Percentiles rank a stretch among this genome's conserved stretches.
These are phyloP conservation scores for Stercorarius parasiticus DNA, from an alignment of 2,113 vertebrate genomes.

Conservation along the genomic window DNA sequence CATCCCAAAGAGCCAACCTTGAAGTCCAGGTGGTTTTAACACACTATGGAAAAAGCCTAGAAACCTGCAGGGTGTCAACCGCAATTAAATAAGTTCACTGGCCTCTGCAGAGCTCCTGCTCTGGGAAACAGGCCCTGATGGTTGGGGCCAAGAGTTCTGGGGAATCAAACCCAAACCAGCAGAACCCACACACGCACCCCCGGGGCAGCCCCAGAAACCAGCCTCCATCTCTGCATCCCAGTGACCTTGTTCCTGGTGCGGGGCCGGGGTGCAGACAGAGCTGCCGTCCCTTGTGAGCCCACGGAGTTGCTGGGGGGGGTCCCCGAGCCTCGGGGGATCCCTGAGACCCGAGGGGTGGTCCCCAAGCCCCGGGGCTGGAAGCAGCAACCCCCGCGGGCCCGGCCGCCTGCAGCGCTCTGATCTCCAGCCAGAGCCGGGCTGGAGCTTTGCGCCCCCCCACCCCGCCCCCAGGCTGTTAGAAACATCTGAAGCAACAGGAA, in stretches of 20 bases:
- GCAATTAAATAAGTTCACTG: fast-evolving
- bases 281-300: fast-evolving
- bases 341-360: too few species aligned
- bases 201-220: background rate
- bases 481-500: background rate
- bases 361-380: background rate
- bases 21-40: background rate
- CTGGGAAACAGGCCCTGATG: fast-evolving
- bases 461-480: background rate
- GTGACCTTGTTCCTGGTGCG: fast-evolving
- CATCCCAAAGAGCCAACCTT: background rate
- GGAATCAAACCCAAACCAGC: background rate
- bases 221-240: background rate
- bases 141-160: fast-evolving
- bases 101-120: background rate
- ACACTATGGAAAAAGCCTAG: too few species aligned
- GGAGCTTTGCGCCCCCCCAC: background rate
- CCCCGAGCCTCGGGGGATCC: too few species aligned
- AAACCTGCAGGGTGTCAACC: background rate
- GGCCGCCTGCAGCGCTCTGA: background rate
- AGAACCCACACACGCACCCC: background rate
- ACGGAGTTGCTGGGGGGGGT: background rate
- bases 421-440: background rate
- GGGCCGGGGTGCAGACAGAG: background rate
- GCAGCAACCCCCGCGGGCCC: background rate